Base-by-base conservation (phyloP, 2,797 vertebrate species). In the Erithacus rubecula region DNA sequence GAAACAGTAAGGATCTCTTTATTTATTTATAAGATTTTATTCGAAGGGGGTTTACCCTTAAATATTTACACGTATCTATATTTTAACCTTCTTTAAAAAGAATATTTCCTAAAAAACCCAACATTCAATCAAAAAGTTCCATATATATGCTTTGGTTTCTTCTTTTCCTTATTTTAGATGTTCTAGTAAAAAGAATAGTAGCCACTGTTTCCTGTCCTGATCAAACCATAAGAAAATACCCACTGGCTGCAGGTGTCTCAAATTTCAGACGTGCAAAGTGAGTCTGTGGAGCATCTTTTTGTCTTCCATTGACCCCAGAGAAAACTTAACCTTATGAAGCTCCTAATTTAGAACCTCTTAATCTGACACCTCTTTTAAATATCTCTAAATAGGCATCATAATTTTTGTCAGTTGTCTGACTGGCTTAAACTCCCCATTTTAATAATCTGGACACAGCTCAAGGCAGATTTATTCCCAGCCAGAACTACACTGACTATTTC, bases 1-100 rank as follows among this genome's bases (percentile, higher is more conserved):
- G 15, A 56, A 80, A 69, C 27, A 10, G 11, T 58, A n/a, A 58
- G 3, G 1, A 5, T 32, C 3, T 64, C 6, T 36, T 10, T 62
- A 36, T 53, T 62, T 78, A 47, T 41, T 56, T 8, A 17, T 67
- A 43, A 55, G 11, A 6, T 64, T 80, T 4, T 20, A n/a, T 62
- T 51, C 11, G 19, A n/a, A 6, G 4, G 7, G 0, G 0, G 26
- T 16, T 64, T 76, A 16, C 7, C 4, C 9, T 86, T 56, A 86
- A 56, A 37, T 8, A 36, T 49, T 81, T 71, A 6, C 6, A 36
- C 10, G 15, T 46, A 37, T 6, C 1, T 37, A 1, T 44, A 84
- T n/a, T 4, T 75, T 10, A 49, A 16, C 6, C 2, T 41, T 12
- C 4, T 62, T 46, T 41, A 24, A 72, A 87, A 72, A 26, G 7